Conservation (phyloP, 2,797 vertebrate species). For the Lepilemur ruficaudatus region DNA sequence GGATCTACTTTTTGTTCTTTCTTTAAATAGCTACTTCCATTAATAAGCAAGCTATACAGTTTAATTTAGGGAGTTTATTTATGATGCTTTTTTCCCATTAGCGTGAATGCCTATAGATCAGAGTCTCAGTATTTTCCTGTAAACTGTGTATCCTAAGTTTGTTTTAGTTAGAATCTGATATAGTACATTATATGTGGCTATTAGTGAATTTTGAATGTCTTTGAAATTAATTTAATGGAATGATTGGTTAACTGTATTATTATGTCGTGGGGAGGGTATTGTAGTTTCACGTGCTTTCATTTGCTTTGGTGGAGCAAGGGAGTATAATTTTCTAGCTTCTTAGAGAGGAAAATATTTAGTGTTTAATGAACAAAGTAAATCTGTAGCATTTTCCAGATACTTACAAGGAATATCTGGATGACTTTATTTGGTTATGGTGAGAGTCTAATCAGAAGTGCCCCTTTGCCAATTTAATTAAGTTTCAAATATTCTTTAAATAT, state of each 20-base stretch:
- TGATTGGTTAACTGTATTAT: neutral
- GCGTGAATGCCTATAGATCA: neutral
- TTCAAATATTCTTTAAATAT: slow-evolving; percentile 19
- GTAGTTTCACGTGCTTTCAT: neutral
- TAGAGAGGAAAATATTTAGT: neutral
- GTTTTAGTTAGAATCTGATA: neutral
- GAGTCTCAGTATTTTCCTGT: neutral
- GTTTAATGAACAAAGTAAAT: slow-evolving; percentile 17
- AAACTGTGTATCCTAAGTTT: neutral
- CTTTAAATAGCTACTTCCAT: slow-evolving; percentile 56
- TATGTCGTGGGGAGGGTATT: neutral
- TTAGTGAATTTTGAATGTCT: neutral
- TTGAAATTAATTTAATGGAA: neutral
- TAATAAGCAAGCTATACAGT: slow-evolving; percentile 59
- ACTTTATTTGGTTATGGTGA: neutral
- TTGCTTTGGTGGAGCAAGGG: neutral
- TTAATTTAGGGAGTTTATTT: neutral
- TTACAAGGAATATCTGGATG: neutral
- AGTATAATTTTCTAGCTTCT: slow-evolving; percentile 27
- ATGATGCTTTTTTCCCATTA: neutral
- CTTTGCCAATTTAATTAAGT: slow-evolving; percentile 13
- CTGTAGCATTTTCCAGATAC: neutral
- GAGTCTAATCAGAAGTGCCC: neutral
- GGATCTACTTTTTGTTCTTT: slow-evolving; percentile 8
- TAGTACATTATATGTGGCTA: neutral